Evolutionary conservation across 2,888 invertebrate genomes (phyloP).

Genomic region (Orthonevra nobilis): DNA sequence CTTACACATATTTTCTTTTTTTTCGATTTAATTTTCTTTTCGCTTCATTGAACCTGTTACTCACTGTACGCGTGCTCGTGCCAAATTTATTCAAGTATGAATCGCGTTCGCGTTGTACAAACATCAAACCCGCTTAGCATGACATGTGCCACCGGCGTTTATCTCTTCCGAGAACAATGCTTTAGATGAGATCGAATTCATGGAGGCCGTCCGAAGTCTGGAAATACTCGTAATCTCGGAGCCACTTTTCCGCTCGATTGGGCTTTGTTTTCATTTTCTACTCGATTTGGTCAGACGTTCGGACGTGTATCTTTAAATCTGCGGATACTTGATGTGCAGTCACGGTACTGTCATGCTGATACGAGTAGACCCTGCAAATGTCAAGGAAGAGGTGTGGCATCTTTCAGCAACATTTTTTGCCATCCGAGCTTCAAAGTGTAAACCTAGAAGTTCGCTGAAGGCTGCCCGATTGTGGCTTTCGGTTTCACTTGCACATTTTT

Average conservation of each 20-base stretch:
- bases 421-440: no score
- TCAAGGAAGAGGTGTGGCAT: conserved; percentile 4
- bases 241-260: conserved; percentile 43
- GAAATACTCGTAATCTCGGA: no score
- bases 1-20: no score
- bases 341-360: background rate
- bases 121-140: conserved; percentile 9
- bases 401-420: background rate
- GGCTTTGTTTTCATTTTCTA: conserved; percentile 8
- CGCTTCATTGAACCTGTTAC: conserved; percentile 15
- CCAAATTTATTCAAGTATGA: conserved; percentile 20
- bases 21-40: no score
- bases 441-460: no score
- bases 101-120: conserved; percentile 14
- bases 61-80: conserved; percentile 36
- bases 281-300: background rate
- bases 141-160: conserved; percentile 16
- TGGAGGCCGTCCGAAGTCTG: background rate
- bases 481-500: conserved; percentile 40
- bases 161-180: conserved; percentile 1
- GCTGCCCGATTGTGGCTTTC: conserved; percentile 55
- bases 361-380: background rate
- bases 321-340: conserved; percentile 14
- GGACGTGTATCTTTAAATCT: background rate
- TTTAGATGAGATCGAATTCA: background rate